Percentiles rank a stretch among this genome's conserved stretches.
These are phyloP conservation scores for Alviniconcha strummeri DNA, from an alignment of 2,888 invertebrate genomes.

Conservation along the genomic window DNA sequence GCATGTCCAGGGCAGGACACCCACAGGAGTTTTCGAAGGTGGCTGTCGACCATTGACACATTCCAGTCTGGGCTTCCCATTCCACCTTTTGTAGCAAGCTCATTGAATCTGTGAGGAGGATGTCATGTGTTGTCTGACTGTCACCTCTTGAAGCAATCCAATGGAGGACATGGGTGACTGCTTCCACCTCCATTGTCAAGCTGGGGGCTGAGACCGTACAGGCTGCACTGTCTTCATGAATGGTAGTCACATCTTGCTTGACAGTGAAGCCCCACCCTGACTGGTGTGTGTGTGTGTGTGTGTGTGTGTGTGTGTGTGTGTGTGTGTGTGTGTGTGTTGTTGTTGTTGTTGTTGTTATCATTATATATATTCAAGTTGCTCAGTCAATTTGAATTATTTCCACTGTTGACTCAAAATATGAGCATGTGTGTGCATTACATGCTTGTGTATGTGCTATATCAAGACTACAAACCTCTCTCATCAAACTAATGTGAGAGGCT, in stretches of 20 bases:
- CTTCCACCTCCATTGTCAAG: not conserved
- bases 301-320: constrained; percentile 8
- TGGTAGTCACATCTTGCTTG: not conserved
- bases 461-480: not conserved
- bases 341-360: not conserved
- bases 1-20: no score
- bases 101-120: not conserved
- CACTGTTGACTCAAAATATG: not conserved
- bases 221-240: not conserved
- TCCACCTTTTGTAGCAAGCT: no score
- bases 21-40: no score
- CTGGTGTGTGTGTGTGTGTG: constrained; percentile 7
- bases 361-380: not conserved
- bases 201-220: not conserved
- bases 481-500: not conserved
- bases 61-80: no score
- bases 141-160: not conserved
- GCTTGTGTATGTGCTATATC: not conserved
- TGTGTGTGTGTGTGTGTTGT: not conserved
- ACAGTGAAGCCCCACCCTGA: no score
- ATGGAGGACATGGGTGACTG: not conserved
- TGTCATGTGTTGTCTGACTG: not conserved
- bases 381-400: not conserved
- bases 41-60: no score
- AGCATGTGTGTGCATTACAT: not conserved